phyloP scores from a whole-genome alignment of 2,113 vertebrate species.

The Typhlomys cinereus region DNA sequence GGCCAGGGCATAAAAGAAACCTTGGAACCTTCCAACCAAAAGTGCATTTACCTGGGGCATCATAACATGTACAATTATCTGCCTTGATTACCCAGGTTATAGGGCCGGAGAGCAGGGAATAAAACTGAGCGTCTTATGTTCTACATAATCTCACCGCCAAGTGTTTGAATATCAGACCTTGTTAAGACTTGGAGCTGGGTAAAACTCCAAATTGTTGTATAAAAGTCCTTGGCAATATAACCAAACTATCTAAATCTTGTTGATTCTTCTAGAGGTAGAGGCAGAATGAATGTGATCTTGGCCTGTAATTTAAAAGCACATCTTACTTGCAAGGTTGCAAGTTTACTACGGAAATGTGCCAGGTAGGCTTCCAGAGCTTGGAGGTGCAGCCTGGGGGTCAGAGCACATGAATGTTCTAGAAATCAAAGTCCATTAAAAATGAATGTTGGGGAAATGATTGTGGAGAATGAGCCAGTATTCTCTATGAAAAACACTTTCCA shows the following conservation, averaged over 20 bases:
- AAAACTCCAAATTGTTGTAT: slow-evolving; percentile 32
- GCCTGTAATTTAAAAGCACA: neutral
- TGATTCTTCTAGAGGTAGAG: slow-evolving; percentile 8
- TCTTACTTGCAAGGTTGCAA: neutral
- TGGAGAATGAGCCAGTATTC: neutral
- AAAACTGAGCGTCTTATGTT: slow-evolving; percentile 6
- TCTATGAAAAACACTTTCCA: slow-evolving; percentile 18
- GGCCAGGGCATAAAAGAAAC: slow-evolving; percentile 42
- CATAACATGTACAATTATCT: slow-evolving; percentile 2
- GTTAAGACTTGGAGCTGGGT: slow-evolving; percentile 42
- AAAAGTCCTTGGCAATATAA: slow-evolving; percentile 15
- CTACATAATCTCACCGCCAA: slow-evolving; percentile 52
- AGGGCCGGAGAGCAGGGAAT: slow-evolving; percentile 22
- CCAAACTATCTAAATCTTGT: slow-evolving; percentile 40
- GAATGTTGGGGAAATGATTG: neutral
- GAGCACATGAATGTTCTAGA: neutral
- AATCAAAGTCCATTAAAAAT: slow-evolving; percentile 42
- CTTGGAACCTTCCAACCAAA: slow-evolving; percentile 2
- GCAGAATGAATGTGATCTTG: slow-evolving; percentile 17
- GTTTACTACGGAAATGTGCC: neutral
- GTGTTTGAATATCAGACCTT: slow-evolving; percentile 64
- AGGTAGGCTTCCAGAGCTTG: neutral
- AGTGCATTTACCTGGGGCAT: slow-evolving; percentile 33
- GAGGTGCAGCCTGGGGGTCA: neutral
- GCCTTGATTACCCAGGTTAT: slow-evolving; percentile 54